Evolutionary conservation across 2,888 invertebrate species (phyloP).

Genomic region (Melolontha melolontha): DNA sequence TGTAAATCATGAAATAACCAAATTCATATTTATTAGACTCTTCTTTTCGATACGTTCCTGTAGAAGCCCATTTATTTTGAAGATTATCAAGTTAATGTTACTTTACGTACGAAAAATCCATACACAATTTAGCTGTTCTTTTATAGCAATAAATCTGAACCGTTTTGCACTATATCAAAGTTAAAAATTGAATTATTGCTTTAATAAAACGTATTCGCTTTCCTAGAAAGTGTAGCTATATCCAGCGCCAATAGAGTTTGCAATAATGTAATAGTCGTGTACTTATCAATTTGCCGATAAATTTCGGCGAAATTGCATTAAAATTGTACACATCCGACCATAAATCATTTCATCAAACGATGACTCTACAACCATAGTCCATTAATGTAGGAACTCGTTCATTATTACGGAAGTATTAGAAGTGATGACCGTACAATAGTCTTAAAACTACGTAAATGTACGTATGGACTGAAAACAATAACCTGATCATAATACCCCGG

Average conservation of each 20-base stretch:
- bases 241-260: conserved; percentile 2
- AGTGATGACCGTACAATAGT: conserved; percentile 23
- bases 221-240: background rate
- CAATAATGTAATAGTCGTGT: conserved; percentile 37
- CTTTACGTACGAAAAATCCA: conserved; percentile 5
- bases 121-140: conserved; percentile 2
- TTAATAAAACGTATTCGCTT: conserved; percentile 18
- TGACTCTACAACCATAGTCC: conserved; percentile 26
- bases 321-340: background rate
- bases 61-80: no score
- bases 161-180: conserved; percentile 13
- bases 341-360: conserved; percentile 17
- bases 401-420: conserved; percentile 20
- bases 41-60: no score
- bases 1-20: no score
- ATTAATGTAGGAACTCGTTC: conserved; percentile 16
- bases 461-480: conserved; percentile 10
- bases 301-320: conserved; percentile 16
- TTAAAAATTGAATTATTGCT: conserved; percentile 35
- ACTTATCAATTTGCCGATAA: conserved; percentile 21
- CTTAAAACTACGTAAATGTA: conserved; percentile 17
- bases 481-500: conserved; percentile 5
- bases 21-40: no score
- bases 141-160: conserved; percentile 17
- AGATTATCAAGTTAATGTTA: background rate